Percentiles rank a stretch among this genome's conserved stretches.
These are phyloP conservation scores for Tachina lurida DNA, from an alignment of 2,888 invertebrate species.

Conservation along the genomic window DNA sequence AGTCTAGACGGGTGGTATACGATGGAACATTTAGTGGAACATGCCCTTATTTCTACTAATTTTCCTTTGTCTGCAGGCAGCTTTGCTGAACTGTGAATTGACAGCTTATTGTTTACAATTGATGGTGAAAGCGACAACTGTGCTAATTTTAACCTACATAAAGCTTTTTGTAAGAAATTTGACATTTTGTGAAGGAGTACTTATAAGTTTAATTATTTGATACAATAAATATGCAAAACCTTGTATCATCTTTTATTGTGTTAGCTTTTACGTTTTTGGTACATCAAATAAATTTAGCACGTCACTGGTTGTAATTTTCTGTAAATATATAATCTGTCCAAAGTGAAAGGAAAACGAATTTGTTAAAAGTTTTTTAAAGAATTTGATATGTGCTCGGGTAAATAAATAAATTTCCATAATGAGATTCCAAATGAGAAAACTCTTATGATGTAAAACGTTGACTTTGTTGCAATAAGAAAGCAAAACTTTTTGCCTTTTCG, in stretches of 20 bases:
- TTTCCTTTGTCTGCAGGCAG: no score
- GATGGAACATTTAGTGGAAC: no score
- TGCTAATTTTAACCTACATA: no score
- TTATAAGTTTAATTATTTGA: no score
- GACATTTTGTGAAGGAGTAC: no score
- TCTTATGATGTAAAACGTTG: not conserved
- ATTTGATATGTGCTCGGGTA: slow-evolving; percentile 51
- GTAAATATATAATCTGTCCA: slow-evolving; percentile 22
- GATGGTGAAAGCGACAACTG: no score
- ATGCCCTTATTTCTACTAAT: no score
- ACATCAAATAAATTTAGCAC: slow-evolving; percentile 43
- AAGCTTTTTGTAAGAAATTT: no score
- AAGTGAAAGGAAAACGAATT: slow-evolving; percentile 35
- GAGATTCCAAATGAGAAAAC: not conserved
- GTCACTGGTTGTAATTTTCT: slow-evolving; percentile 53
- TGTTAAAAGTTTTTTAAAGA: slow-evolving; percentile 21
- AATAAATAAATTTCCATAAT: slow-evolving; percentile 5
- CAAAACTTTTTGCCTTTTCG: slow-evolving; percentile 29
- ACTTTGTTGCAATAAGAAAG: slow-evolving; percentile 36
- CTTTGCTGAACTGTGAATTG: no score
- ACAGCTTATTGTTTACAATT: no score
- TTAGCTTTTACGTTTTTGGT: slow-evolving; percentile 27
- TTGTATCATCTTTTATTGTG: not conserved
- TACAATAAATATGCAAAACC: not conserved
- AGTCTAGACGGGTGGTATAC: no score